These are phyloP conservation scores for Craseonycteris thonglongyai DNA, from an alignment of 2,113 vertebrate genomes.

Conservation along the genomic window DNA sequence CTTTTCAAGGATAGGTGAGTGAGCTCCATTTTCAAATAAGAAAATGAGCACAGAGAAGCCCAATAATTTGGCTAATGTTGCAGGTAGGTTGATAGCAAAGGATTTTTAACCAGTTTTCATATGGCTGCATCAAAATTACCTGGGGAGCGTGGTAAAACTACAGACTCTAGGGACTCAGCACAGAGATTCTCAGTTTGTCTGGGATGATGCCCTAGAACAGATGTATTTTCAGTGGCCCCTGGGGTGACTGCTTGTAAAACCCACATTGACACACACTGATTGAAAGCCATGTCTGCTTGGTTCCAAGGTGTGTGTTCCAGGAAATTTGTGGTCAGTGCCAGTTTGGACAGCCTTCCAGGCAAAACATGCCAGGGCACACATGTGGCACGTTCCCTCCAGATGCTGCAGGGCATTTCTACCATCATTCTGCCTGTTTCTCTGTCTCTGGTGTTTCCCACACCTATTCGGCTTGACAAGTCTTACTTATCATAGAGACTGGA, in stretches of 20 bases:
- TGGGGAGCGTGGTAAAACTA: background rate
- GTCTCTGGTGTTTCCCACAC: background rate
- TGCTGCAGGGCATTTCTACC: fast-evolving
- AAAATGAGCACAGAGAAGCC: background rate
- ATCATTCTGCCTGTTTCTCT: background rate
- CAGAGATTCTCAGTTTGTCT: background rate
- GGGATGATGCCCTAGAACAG: background rate
- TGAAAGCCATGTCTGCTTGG: background rate
- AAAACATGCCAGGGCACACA: fast-evolving
- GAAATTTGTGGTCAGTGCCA: background rate
- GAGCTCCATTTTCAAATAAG: background rate
- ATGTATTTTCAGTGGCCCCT: background rate
- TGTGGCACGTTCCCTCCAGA: background rate
- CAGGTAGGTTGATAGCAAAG: background rate
- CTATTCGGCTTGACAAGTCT: background rate
- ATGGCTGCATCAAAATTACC: background rate
- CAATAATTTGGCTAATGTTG: background rate
- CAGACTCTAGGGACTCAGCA: background rate
- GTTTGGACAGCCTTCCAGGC: background rate
- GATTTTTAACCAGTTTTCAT: background rate
- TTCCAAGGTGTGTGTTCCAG: background rate
- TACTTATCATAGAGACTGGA: background rate
- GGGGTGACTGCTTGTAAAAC: background rate
- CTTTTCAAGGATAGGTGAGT: background rate
- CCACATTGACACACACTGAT: background rate